phyloP scores from a whole-genome alignment of 2,797 vertebrate species.

The Parambassis ranga region DNA sequence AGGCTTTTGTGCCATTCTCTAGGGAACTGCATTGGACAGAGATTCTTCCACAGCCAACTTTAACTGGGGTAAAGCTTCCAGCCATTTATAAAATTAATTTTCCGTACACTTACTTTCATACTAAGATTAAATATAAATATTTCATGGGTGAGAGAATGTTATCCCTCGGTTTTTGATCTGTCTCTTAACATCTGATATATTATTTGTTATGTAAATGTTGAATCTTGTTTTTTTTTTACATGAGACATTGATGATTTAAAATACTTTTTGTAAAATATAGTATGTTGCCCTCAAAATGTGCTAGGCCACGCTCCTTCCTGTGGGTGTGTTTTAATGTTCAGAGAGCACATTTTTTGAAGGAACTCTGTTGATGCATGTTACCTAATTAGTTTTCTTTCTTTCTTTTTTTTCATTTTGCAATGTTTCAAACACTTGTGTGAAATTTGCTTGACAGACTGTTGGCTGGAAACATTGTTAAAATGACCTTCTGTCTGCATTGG shows the following conservation, averaged over 20 bases:
- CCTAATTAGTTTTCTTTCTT: background rate
- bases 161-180: too few species aligned
- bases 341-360: background rate
- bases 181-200: too few species aligned
- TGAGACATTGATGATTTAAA: too few species aligned
- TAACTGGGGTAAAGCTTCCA: too few species aligned
- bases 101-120: background rate
- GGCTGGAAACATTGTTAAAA: background rate
- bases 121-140: background rate
- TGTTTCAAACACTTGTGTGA: background rate
- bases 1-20: constrained; percentile 9
- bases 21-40: background rate
- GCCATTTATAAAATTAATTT: too few species aligned
- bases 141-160: too few species aligned
- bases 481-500: constrained; percentile 30
- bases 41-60: too few species aligned
- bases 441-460: constrained; percentile 5
- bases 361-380: background rate
- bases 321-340: background rate
- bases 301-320: background rate
- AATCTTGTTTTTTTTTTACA: too few species aligned
- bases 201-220: background rate
- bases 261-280: too few species aligned
- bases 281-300: too few species aligned
- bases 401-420: background rate